phyloP scores from a whole-genome alignment of 2,113 vertebrate genomes.

The Microtus richardsoni region DNA sequence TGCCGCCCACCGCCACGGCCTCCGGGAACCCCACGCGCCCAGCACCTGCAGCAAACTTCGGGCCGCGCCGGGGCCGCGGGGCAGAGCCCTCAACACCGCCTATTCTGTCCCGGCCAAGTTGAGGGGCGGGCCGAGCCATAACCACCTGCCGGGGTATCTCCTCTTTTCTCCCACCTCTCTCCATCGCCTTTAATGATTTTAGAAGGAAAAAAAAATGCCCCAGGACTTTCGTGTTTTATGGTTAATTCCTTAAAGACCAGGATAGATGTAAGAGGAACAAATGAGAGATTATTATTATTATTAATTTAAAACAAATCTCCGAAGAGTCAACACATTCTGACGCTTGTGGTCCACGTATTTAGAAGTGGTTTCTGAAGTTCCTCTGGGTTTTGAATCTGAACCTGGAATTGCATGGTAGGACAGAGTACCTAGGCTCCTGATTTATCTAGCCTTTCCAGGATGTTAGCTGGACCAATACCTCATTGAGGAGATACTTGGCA shows the following conservation, averaged over 20 bases:
- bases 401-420: not conserved
- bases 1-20: not conserved
- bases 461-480: not conserved
- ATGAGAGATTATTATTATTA: not conserved
- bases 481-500: not conserved
- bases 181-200: not conserved
- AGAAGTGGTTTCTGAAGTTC: slow-evolving; percentile 52
- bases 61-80: not conserved
- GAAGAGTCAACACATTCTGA: slow-evolving; percentile 12
- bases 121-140: not conserved
- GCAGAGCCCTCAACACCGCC: not conserved
- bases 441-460: not conserved
- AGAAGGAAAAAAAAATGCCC: not conserved
- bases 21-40: not conserved
- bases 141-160: not conserved
- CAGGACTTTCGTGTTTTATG: not conserved
- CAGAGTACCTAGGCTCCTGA: not conserved
- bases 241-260: not conserved
- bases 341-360: not conserved
- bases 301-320: not conserved
- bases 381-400: not conserved
- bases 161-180: not conserved
- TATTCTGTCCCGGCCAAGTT: not conserved
- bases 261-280: not conserved
- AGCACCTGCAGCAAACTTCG: not conserved